Evolutionary conservation across 2,113 vertebrate genomes (phyloP).

Genomic region (Dromiciops gliroides): DNA sequence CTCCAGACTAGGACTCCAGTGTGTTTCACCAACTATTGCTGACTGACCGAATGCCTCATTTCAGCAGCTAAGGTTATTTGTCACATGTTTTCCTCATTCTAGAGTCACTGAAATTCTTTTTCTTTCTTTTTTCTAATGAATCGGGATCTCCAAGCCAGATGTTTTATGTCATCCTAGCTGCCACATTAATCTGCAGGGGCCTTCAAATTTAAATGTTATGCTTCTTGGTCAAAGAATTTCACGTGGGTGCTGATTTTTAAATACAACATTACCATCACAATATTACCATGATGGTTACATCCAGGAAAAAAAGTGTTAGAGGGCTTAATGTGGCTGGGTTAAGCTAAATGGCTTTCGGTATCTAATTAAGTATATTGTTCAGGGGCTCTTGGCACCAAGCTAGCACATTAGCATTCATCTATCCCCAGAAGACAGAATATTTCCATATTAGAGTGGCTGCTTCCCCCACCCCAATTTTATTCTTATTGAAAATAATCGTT

Average conservation of each 20-base stretch:
- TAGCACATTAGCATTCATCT: neutral
- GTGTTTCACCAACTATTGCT: neutral
- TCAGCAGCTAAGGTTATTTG: neutral
- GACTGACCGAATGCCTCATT: neutral
- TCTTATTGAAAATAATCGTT: neutral
- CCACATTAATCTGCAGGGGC: neutral
- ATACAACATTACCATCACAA: neutral
- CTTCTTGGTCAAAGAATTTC: neutral
- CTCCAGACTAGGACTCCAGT: neutral
- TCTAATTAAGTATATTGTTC: conserved; percentile 24
- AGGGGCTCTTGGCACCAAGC: neutral
- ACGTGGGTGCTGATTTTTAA: neutral
- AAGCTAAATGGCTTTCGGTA: neutral
- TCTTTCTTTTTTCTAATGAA: neutral
- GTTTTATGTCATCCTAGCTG: neutral
- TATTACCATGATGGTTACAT: neutral
- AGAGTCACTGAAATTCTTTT: neutral
- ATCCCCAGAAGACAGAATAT: neutral
- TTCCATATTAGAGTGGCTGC: neutral
- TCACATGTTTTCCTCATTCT: neutral
- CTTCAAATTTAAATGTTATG: neutral
- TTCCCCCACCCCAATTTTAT: neutral
- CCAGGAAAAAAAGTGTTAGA: neutral
- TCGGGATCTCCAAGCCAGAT: neutral
- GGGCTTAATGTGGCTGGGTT: neutral